Base-by-base conservation (phyloP, 2,888 invertebrate genomes). In the Carabus problematicus region DNA sequence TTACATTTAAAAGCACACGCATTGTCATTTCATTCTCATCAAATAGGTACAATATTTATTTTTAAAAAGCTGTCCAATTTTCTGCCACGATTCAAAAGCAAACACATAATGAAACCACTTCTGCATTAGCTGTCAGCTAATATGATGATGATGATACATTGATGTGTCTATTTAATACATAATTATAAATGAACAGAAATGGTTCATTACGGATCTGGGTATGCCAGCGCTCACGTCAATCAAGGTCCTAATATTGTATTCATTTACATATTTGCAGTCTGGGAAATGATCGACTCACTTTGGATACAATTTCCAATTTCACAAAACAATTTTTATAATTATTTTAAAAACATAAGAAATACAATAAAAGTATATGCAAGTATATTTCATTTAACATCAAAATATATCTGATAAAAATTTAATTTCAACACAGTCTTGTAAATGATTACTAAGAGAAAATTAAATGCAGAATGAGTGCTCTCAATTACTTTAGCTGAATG, bases 251-350 rank as follows among this genome's bases (percentile, higher is more conserved):
- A 6, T 29, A 29, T 29, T 29, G 29, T 29, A 29, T 29, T 29
- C 6, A 29, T 29, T 29, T 29, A 29, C 6, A 29, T 3, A 52
- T 14, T 16, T 52, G 12, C 47, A 52, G 29, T 6, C 29, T 29
- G 29, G 29, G 29, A 29, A 29, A 29, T 29, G 29, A 29, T 29
- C 29, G 29, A 29, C 29, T 29, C 12, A 52, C 29, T 52, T 67
- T 67, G 67, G 59, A 67, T 67, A 67, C 67, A 67, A 67, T 67
- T 67, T 67, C 67, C 67, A 67, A 67, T 67, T 67, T 67, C 60
- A 67, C 67, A 66, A n/a, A 66, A 59, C 41, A 67, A 59, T 59
- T 66, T n/a, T 56, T 58, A 58, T 58, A 64, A 66, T 66, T 19
- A 60, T 52, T 60, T 49, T 49, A 66, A 41, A 49, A 66, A 39